Evolutionary conservation across 2,888 invertebrate species (phyloP).

Genomic region (Blastobasis adustella): DNA sequence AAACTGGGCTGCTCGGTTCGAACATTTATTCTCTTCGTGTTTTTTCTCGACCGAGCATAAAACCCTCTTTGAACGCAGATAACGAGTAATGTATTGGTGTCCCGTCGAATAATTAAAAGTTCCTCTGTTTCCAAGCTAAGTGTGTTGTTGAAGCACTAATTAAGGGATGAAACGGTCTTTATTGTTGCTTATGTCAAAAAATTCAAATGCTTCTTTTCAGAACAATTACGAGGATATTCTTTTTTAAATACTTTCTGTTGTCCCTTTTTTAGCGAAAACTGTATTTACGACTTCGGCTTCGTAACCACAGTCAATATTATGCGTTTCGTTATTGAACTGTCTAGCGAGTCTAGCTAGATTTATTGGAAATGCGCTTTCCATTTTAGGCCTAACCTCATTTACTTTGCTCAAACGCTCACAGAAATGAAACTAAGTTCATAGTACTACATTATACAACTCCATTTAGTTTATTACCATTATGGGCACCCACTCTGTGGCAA

Average conservation of each 20-base stretch:
- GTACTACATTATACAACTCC: too few relatives aligned
- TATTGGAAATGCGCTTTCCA: conserved; percentile 4
- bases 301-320: neutral
- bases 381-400: conserved; percentile 6
- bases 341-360: neutral
- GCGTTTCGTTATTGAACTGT: too few relatives aligned
- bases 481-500: too few relatives aligned
- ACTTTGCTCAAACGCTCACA: neutral
- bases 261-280: too few relatives aligned
- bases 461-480: too few relatives aligned
- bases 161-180: conserved; percentile 36
- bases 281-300: neutral
- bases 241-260: too few relatives aligned
- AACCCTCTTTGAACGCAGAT: conserved; percentile 55
- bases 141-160: conserved; percentile 44
- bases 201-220: too few relatives aligned
- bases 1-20: conserved; percentile 60
- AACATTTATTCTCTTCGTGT: conserved; percentile 51
- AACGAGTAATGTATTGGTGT: conserved; percentile 64
- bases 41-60: conserved; percentile 43
- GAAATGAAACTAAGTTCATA: too few relatives aligned
- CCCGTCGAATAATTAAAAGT: conserved; percentile 63
- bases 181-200: conserved; percentile 4
- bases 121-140: conserved; percentile 31
- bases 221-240: too few relatives aligned